Conservation (phyloP, 1,140 invertebrate genomes). For the Gerris buenoi region DNA sequence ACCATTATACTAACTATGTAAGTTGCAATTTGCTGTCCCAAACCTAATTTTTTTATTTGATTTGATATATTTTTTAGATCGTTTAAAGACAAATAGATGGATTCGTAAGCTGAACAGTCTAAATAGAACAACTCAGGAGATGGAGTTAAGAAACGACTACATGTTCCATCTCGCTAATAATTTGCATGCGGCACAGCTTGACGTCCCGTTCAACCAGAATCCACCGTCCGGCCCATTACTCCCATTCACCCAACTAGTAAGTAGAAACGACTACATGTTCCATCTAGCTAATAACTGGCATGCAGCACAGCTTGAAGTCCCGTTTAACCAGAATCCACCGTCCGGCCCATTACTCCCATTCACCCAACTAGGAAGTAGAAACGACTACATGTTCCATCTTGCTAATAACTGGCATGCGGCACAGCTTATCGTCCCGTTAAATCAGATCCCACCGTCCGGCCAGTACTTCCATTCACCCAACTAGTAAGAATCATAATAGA, state of each 20-base stretch:
- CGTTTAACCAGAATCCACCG: slow-evolving; percentile 32
- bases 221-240: slow-evolving; percentile 29
- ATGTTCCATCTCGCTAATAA: slow-evolving; percentile 34
- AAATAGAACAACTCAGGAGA: slow-evolving; percentile 30
- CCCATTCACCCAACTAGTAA: slow-evolving; percentile 29
- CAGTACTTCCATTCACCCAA: slow-evolving; percentile 28
- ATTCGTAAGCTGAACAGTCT: slow-evolving; percentile 31
- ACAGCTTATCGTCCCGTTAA: slow-evolving; percentile 31
- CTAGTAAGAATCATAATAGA: no score
- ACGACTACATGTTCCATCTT: slow-evolving; percentile 36
- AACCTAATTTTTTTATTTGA: no score
- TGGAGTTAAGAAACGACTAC: slow-evolving; percentile 35
- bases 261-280: slow-evolving; percentile 37
- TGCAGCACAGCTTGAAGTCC: slow-evolving; percentile 28
- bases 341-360: slow-evolving; percentile 27
- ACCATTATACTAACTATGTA: no score
- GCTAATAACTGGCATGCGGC: slow-evolving; percentile 32
- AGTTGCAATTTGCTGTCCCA: no score
- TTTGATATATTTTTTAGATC: slow-evolving; percentile 21
- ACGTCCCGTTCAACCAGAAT: slow-evolving; percentile 30
- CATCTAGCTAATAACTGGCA: slow-evolving; percentile 33
- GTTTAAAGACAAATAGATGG: slow-evolving; percentile 31
- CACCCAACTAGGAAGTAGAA: slow-evolving; percentile 29
- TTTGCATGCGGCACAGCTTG: slow-evolving; percentile 30
- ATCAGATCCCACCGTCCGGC: slow-evolving; percentile 28